Evolutionary conservation across 2,888 invertebrate species (phyloP), one percentile per base, ranked within the genome.

Genomic region (Harpalus rubripes): DNA sequence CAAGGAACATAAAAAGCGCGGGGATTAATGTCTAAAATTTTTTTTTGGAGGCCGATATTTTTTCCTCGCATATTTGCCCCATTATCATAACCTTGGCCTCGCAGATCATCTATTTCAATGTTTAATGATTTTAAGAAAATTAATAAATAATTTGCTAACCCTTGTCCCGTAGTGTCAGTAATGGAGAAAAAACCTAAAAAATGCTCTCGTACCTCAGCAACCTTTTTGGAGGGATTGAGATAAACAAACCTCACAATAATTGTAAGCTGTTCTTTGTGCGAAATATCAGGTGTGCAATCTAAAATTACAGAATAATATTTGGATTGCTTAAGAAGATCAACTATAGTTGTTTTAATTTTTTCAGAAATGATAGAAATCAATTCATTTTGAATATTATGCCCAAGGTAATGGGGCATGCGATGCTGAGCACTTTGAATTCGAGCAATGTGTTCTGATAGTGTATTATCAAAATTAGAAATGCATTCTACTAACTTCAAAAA

Each of bases 1-100:
- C 88, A 88, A n/a, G 88, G 88, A 16, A 88, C 87, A 85, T 79
- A 89, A 80, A 88, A 87, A 68, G 88, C 88, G 10, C 87, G 81
- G 8, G 87, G 85, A 85, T 88, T 87, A 32, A 86, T 5, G 39
- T 86, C 85, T 76, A 87, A 58, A 56, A 87, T 85, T 87, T 84
- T 85, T 79, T 86, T 86, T 86, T 87, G 87, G 4, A 88, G 68
- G 7, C 87, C 87, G 79, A 81, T 87, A 79, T 87, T 74, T 56
- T 87, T 87, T 7, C 87, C 87, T 4, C 78, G 76, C 87, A 88
- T 88, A 84, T 87, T 86, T 0, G 86, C 56, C 81, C 80, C 81
- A 76, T 87, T 87, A 81, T 87, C 85, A 81, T 86, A 86, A 7
- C 87, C 86, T 59, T 87, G 87, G 10, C 86, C 86, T n/a, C 86